Evolutionary conservation across 1,140 invertebrate genomes (phyloP).

Genomic region (Brachionus calyciflorus): DNA sequence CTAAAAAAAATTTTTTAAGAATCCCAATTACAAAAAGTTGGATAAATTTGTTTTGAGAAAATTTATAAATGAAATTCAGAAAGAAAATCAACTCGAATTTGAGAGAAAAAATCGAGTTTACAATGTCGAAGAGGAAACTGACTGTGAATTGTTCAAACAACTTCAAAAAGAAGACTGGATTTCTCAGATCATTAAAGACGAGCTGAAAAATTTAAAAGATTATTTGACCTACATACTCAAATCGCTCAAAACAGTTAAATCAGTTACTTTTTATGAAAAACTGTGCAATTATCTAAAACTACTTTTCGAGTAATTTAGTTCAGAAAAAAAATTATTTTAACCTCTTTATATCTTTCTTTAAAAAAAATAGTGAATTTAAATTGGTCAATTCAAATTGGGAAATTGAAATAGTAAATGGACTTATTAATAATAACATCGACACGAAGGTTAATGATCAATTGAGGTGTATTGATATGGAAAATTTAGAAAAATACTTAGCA

Average conservation of each 20-base stretch:
- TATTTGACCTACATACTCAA: conserved; percentile 17
- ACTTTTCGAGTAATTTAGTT: conserved; percentile 4
- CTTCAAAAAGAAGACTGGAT: conserved; percentile 31
- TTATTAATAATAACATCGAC: conserved; percentile 36
- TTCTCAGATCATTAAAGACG: not conserved
- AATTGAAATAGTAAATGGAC: not conserved
- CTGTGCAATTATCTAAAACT: conserved; percentile 2
- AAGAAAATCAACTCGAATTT: not conserved
- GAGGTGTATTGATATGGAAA: conserved; percentile 15
- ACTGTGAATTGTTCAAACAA: not conserved
- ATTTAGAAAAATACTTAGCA: not conserved
- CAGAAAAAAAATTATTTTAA: not conserved
- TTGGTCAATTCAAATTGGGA: conserved; percentile 20
- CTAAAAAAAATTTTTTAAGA: conserved; percentile 15
- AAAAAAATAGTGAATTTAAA: conserved; percentile 40
- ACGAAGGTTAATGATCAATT: not conserved
- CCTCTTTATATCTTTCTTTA: not conserved
- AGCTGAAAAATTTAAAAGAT: conserved; percentile 14
- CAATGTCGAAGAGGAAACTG: conserved; percentile 23
- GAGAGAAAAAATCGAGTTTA: not conserved
- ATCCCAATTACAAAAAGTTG: conserved; percentile 42
- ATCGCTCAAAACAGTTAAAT: conserved; percentile 35
- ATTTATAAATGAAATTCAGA: conserved; percentile 30
- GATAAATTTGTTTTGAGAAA: conserved; percentile 9
- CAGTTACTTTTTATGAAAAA: conserved; percentile 40